These are phyloP conservation scores for Leucophora obtusa DNA, from an alignment of 2,888 invertebrate genomes.

Conservation along the genomic window DNA sequence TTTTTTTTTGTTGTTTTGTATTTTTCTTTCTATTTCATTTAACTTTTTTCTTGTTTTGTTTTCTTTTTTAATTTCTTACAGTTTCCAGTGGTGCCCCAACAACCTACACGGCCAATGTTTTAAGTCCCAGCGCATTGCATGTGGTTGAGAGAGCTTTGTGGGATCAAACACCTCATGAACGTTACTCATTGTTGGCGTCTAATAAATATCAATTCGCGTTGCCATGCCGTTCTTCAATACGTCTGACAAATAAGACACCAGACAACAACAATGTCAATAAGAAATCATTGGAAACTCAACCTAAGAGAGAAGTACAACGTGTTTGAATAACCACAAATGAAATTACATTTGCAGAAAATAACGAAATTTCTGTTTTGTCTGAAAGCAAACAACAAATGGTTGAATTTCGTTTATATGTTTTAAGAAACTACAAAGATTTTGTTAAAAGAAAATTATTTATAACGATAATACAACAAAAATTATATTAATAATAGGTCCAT, in stretches of 20 bases:
- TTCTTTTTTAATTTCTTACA: slow-evolving; percentile 63
- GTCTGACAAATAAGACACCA: slow-evolving; percentile 66
- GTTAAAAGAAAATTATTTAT: slow-evolving; percentile 45
- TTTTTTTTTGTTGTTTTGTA: background rate
- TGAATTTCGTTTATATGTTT: slow-evolving; percentile 52
- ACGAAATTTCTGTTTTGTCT: slow-evolving; percentile 35
- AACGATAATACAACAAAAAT: slow-evolving; percentile 9
- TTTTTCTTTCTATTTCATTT: slow-evolving; percentile 46
- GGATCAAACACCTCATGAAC: slow-evolving; percentile 80
- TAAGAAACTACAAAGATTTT: slow-evolving; percentile 40
- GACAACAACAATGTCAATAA: slow-evolving; percentile 35
- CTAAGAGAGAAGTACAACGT: slow-evolving; percentile 52
- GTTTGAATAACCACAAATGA: slow-evolving; percentile 44
- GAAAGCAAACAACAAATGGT: slow-evolving; percentile 31
- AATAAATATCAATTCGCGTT: slow-evolving; percentile 78
- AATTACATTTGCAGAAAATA: slow-evolving; percentile 12
- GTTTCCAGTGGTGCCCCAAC: slow-evolving; percentile 81
- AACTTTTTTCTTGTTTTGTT: slow-evolving; percentile 44
- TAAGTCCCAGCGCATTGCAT: slow-evolving; percentile 82
- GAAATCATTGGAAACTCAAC: slow-evolving; percentile 47
- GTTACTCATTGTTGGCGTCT: slow-evolving; percentile 75
- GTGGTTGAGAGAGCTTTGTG: slow-evolving; percentile 83
- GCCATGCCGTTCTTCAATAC: slow-evolving; percentile 78
- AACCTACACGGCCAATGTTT: slow-evolving; percentile 83
- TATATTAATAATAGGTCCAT: too few relatives aligned